These are phyloP conservation scores for Oceanodroma tethys DNA, from an alignment of 2,113 vertebrate species.

Conservation along the genomic window DNA sequence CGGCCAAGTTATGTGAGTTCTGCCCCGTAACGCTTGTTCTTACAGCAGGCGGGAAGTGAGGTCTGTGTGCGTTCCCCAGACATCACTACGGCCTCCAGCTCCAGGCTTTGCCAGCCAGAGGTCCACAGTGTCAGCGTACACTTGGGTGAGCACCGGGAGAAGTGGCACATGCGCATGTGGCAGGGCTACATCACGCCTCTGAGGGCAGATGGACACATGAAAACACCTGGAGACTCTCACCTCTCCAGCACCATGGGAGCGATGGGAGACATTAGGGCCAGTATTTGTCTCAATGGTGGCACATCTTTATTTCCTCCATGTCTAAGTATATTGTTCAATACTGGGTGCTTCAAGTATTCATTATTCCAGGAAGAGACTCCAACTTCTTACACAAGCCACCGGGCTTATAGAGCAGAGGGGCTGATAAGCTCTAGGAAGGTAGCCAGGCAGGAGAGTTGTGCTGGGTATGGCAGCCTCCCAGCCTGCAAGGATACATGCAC, in stretches of 20 bases:
- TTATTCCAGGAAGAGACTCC: not conserved
- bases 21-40: not conserved
- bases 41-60: not conserved
- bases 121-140: not conserved
- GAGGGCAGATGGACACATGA: not conserved
- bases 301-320: not conserved
- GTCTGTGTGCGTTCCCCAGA: not conserved
- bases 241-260: not conserved
- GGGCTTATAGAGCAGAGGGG: not conserved
- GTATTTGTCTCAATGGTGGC: not conserved
- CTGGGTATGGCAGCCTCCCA: not conserved
- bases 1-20: not conserved
- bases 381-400: not conserved
- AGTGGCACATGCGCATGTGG: accelerated
- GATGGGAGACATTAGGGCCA: not conserved
- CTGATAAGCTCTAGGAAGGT: not conserved
- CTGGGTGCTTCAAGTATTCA: not conserved
- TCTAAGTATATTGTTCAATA: not conserved
- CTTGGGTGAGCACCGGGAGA: not conserved
- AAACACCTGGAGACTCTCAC: not conserved
- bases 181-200: accelerated
- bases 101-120: not conserved
- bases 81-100: not conserved
- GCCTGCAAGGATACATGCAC: not conserved
- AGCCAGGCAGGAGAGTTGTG: not conserved